Conservation (phyloP, 2,888 invertebrate genomes). For the Myopa tessellatipennis region DNA sequence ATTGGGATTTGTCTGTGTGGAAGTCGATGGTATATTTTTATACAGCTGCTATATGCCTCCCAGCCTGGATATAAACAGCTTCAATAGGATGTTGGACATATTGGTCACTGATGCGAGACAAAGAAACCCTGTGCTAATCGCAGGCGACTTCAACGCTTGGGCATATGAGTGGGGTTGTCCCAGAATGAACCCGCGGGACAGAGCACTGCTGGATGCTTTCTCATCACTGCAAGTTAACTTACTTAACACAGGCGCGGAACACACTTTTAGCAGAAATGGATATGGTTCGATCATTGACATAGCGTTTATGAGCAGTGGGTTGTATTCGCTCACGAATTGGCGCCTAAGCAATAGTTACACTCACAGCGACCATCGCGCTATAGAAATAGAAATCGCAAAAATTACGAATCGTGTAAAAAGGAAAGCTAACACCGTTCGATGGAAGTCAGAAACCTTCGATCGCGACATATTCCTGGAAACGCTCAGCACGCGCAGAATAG, state of each 20-base stretch:
- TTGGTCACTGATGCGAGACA: not conserved
- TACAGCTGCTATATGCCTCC: not conserved
- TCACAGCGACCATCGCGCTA: not conserved
- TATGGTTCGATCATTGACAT: constrained; percentile 10
- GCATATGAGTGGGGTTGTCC: not conserved
- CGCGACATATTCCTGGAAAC: not conserved
- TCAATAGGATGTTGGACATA: not conserved
- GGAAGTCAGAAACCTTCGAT: not conserved
- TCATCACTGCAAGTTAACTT: not conserved
- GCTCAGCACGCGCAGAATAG: too few relatives aligned
- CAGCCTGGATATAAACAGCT: not conserved
- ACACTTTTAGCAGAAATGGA: not conserved
- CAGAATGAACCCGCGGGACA: not conserved
- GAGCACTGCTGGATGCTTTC: not conserved
- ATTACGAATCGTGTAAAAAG: not conserved
- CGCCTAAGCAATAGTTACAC: not conserved
- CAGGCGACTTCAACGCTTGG: not conserved
- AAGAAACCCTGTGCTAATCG: not conserved
- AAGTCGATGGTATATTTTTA: not conserved
- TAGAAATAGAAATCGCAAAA: not conserved
- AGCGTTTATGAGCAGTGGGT: not conserved
- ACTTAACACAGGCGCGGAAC: not conserved
- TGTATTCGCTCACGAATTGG: not conserved
- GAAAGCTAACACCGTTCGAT: not conserved
- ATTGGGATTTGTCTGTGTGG: not conserved